These are phyloP conservation scores for Iphiclides podalirius DNA, from an alignment of 2,888 invertebrate species.

Conservation along the genomic window DNA sequence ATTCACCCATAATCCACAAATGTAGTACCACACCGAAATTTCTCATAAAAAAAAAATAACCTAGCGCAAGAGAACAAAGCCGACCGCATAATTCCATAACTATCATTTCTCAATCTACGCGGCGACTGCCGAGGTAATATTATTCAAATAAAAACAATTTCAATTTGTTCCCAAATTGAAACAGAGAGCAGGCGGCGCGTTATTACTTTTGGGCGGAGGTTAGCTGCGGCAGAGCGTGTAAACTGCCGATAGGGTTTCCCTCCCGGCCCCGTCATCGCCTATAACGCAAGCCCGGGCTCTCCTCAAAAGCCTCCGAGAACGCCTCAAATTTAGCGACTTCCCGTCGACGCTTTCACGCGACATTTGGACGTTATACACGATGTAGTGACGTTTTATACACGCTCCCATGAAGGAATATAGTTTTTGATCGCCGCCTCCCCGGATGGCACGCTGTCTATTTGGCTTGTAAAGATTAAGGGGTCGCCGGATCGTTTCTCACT, in stretches of 20 bases:
- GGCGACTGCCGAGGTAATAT: slow-evolving; percentile 54
- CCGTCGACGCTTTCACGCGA: slow-evolving; percentile 73
- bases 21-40: too few species aligned
- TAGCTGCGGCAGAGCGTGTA: slow-evolving; percentile 76
- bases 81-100: slow-evolving; percentile 42
- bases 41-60: too few species aligned
- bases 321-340: too few species aligned
- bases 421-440: slow-evolving; percentile 43
- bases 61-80: too few species aligned
- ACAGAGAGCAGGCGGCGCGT: slow-evolving; percentile 75
- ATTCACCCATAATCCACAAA: too few species aligned
- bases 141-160: slow-evolving; percentile 81
- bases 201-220: slow-evolving; percentile 78
- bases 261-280: slow-evolving; percentile 73
- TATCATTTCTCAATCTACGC: slow-evolving; percentile 38
- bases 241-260: slow-evolving; percentile 74
- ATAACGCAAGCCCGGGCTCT: slow-evolving; percentile 74
- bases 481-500: too few species aligned
- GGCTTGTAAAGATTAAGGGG: too few species aligned
- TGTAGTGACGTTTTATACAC: slow-evolving; percentile 46
- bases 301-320: slow-evolving; percentile 74
- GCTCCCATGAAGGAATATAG: slow-evolving; percentile 41
- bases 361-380: slow-evolving; percentile 58
- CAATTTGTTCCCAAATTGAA: slow-evolving; percentile 81
- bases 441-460: too few species aligned